These are phyloP conservation scores for Ypsolopha sequella DNA, from an alignment of 2,888 invertebrate genomes.

Conservation along the genomic window DNA sequence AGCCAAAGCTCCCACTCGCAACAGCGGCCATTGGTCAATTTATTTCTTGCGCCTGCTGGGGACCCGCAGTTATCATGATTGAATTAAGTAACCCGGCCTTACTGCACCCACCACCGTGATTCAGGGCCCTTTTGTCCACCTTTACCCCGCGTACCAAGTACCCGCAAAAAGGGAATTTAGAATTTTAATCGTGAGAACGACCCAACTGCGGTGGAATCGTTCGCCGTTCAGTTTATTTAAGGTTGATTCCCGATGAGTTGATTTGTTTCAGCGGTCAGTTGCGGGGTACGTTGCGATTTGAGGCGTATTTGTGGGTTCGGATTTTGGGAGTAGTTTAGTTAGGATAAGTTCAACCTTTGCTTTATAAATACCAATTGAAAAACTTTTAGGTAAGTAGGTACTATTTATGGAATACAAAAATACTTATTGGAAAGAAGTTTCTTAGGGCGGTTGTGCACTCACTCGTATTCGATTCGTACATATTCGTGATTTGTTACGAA, in stretches of 20 bases:
- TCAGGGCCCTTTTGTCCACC: conserved; percentile 24
- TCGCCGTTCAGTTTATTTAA: conserved; percentile 46
- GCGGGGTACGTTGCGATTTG: conserved; percentile 26
- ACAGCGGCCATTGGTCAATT: conserved; percentile 63
- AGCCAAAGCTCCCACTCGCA: conserved; percentile 15
- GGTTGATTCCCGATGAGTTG: conserved; percentile 44
- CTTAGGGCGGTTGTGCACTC: too few relatives aligned
- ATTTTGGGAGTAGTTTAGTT: conserved; percentile 10
- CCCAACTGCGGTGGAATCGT: conserved; percentile 19
- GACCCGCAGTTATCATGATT: conserved; percentile 64
- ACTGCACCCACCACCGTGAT: conserved; percentile 35
- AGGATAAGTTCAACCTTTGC: neutral
- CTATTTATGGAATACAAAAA: too few relatives aligned
- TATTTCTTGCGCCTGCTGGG: conserved; percentile 55
- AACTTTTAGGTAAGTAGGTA: too few relatives aligned
- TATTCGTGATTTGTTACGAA: too few relatives aligned
- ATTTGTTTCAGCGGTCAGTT: conserved; percentile 35
- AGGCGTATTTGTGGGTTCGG: conserved; percentile 7
- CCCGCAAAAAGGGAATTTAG: conserved; percentile 47
- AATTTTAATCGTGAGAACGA: conserved; percentile 51
- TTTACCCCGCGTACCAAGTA: conserved; percentile 16
- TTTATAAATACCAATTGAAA: too few relatives aligned
- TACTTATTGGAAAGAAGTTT: too few relatives aligned
- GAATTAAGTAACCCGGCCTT: conserved; percentile 55
- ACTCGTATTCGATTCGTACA: too few relatives aligned